Conservation (phyloP, 2,797 vertebrate genomes). For the Menidia menidia region DNA sequence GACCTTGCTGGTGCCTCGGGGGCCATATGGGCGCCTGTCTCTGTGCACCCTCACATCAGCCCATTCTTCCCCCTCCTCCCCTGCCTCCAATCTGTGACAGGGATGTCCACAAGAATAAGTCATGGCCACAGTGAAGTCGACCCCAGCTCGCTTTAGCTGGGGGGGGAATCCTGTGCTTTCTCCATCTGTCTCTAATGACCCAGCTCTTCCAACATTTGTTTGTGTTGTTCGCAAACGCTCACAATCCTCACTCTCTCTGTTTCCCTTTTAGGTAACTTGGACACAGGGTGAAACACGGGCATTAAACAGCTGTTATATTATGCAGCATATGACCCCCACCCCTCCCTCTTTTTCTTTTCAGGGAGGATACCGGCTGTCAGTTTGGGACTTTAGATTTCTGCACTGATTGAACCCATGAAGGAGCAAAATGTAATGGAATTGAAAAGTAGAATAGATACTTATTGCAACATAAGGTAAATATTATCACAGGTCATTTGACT, state of each 20-base stretch:
- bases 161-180: conserved; percentile 30
- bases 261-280: conserved; percentile 42
- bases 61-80: conserved; percentile 52
- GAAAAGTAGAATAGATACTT: conserved; percentile 24
- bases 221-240: conserved; percentile 34
- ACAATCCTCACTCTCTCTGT: conserved; percentile 20
- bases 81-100: conserved; percentile 43
- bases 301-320: conserved; percentile 62
- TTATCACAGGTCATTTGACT: conserved; percentile 21
- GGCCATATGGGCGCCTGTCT: conserved; percentile 71
- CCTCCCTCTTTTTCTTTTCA: conserved; percentile 50
- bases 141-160: conserved; percentile 67
- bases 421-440: conserved; percentile 57
- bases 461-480: conserved; percentile 15
- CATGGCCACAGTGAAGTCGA: conserved; percentile 74
- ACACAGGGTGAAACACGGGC: conserved; percentile 72
- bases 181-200: conserved; percentile 7
- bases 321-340: conserved; percentile 21
- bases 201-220: conserved; percentile 14
- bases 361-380: conserved; percentile 67
- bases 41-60: conserved; percentile 67
- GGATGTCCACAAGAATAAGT: conserved; percentile 68
- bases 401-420: conserved; percentile 43
- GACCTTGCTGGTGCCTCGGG: conserved; percentile 63
- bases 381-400: conserved; percentile 59